A percentile compares a stretch with the other conserved stretches of the same genome.
Conservation (phyloP, 2,113 vertebrate species). For the Polyodon spathula region DNA sequence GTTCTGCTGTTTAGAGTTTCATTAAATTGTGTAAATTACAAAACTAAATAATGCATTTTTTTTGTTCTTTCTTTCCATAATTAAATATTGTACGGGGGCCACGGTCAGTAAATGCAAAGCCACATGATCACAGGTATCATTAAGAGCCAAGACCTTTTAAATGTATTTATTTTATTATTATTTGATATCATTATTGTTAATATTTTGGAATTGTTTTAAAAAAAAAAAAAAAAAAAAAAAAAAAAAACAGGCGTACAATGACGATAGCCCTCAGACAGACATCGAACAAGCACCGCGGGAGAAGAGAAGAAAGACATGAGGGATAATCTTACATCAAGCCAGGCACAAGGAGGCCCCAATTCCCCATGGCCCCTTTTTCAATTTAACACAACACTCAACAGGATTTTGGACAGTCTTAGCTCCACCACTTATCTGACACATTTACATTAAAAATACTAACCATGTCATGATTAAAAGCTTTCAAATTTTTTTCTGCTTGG, state of each 20-base stretch:
- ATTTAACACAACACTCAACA: slow-evolving; percentile 48
- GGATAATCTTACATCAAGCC: slow-evolving; percentile 45
- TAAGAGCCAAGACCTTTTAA: too few species aligned
- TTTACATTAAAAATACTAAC: slow-evolving; percentile 44
- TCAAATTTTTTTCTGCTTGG: slow-evolving; percentile 25
- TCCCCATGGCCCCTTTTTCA: slow-evolving; percentile 53
- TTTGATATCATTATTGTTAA: too few species aligned
- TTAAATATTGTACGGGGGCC: too few species aligned
- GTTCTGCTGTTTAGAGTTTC: too few species aligned
- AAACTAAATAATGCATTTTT: too few species aligned
- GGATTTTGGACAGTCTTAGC: slow-evolving; percentile 41
- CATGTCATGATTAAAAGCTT: slow-evolving; percentile 43
- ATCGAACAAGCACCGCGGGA: background rate
- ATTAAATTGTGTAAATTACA: too few species aligned
- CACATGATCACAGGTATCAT: too few species aligned
- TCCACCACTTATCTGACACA: slow-evolving; percentile 37
- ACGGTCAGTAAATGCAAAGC: too few species aligned
- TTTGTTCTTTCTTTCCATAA: too few species aligned
- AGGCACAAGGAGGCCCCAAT: slow-evolving; percentile 29
- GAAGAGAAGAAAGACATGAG: background rate
- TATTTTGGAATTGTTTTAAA: too few species aligned
- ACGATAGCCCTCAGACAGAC: background rate
- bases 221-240: slow-evolving; percentile 12
- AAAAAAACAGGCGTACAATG: background rate
- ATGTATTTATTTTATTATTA: too few species aligned